Evolutionary conservation across 2,113 vertebrate genomes (phyloP).

Genomic region (Fulica atra): DNA sequence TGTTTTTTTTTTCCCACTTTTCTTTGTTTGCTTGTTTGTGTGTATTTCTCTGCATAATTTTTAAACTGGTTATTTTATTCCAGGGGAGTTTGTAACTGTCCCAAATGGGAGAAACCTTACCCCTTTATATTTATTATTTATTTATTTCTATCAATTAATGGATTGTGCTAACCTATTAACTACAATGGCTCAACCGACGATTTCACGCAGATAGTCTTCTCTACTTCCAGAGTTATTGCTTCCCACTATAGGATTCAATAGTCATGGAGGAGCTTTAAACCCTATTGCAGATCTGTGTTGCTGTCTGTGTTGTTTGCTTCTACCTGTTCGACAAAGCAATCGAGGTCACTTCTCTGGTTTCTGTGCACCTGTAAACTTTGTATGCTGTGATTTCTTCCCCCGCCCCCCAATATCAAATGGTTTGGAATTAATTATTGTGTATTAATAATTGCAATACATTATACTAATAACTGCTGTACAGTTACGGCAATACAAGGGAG

Average conservation of each 20-base stretch:
- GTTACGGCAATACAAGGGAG: background rate
- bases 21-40: background rate
- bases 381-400: background rate
- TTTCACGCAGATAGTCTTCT: background rate
- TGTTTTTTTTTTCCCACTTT: background rate
- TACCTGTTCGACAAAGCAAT: fast-evolving
- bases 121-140: background rate
- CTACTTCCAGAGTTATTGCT: background rate
- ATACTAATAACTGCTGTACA: background rate
- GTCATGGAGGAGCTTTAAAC: background rate
- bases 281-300: background rate
- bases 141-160: background rate
- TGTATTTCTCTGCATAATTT: background rate
- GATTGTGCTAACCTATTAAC: background rate
- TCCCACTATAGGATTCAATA: background rate
- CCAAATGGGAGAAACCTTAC: background rate
- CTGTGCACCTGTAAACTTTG: background rate
- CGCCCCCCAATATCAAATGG: background rate
- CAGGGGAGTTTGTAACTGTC: background rate
- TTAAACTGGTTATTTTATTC: background rate
- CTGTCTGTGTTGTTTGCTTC: background rate
- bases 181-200: background rate
- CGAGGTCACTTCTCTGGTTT: background rate
- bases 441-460: background rate
- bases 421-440: background rate